Percentiles rank a stretch among this genome's conserved stretches.
Conservation (phyloP, 2,113 vertebrate genomes). For the Zootoca vivipara region DNA sequence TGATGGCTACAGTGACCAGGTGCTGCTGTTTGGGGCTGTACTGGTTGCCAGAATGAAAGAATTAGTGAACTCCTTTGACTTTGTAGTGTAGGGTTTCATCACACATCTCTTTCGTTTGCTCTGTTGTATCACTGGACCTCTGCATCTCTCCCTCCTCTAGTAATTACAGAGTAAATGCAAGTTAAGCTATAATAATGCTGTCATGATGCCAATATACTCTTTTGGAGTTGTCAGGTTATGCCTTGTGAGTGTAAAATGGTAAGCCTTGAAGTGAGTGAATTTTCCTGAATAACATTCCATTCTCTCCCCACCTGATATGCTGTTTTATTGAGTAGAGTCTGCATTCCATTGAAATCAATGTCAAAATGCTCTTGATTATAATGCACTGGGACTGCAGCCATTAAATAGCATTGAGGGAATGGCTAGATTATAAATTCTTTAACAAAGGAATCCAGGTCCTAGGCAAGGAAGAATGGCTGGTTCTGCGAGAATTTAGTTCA, state of each 20-base stretch:
- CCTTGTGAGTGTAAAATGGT: constrained; percentile 37
- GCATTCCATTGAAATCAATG: constrained; percentile 15
- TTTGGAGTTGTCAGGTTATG: constrained; percentile 52
- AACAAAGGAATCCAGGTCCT: background rate
- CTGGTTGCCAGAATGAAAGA: constrained; percentile 37
- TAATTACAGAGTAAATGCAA: constrained; percentile 61
- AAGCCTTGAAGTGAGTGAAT: constrained; percentile 35
- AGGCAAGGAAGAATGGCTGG: background rate
- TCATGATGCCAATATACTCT: constrained; percentile 47
- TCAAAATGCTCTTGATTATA: background rate
- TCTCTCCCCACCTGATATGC: constrained; percentile 28
- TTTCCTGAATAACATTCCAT: constrained; percentile 50
- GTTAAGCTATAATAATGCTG: constrained; percentile 57
- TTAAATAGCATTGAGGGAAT: background rate
- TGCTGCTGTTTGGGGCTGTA: constrained; percentile 40
- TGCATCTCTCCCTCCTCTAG: constrained; percentile 26
- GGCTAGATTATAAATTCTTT: background rate
- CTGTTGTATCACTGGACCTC: constrained; percentile 36
- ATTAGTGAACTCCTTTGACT: constrained; percentile 44
- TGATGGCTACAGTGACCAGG: constrained; percentile 21
- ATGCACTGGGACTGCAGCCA: background rate
- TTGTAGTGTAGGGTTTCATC: constrained; percentile 43
- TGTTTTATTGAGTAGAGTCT: background rate
- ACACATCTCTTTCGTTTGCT: constrained; percentile 49
- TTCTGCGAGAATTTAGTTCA: background rate